Evolutionary conservation across 2,797 vertebrate species (phyloP).

Genomic region (Chrysocyon brachyurus): DNA sequence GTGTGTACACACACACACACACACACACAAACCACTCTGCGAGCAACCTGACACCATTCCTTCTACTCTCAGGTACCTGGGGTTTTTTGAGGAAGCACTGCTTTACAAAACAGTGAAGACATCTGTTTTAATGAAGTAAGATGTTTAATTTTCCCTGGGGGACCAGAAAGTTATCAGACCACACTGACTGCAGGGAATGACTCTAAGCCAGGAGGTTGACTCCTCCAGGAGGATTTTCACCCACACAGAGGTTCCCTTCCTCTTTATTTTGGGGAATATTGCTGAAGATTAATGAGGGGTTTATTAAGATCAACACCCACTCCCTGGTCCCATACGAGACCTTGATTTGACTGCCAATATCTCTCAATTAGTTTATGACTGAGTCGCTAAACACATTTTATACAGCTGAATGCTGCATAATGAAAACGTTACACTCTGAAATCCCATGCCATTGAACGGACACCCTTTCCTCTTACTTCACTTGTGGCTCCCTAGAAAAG

Average conservation of each 20-base stretch:
- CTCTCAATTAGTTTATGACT: conserved; percentile 8
- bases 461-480: not conserved
- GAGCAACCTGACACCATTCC: not conserved
- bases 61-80: not conserved
- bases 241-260: not conserved
- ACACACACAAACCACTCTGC: not conserved
- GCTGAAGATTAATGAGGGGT: not conserved
- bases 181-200: not conserved
- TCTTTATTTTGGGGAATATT: not conserved
- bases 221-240: not conserved
- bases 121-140: not conserved
- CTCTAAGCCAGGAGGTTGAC: not conserved
- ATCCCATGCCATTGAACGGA: too few relatives aligned
- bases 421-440: not conserved
- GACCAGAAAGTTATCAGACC: not conserved
- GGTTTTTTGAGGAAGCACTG: not conserved
- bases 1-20: too few relatives aligned
- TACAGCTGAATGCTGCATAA: not conserved
- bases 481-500: not conserved
- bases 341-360: not conserved
- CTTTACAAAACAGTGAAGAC: not conserved
- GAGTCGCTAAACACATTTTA: not conserved
- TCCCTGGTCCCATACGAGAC: not conserved
- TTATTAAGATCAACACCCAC: not conserved
- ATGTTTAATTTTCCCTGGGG: not conserved